phyloP scores from a whole-genome alignment of 1,140 invertebrate genomes.

The Harpegnathos saltator region DNA sequence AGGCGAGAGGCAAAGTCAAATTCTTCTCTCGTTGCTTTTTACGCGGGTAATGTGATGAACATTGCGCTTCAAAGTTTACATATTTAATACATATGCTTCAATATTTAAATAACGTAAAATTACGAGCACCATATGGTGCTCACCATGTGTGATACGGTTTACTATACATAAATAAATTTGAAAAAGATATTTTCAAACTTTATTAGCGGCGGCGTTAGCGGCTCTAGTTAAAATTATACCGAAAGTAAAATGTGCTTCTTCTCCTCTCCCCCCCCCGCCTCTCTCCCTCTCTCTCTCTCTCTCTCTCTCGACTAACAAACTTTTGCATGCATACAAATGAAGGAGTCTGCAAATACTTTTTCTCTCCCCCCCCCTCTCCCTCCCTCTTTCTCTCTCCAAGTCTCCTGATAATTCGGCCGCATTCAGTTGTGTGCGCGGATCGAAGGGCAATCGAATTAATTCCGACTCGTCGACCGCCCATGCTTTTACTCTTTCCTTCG shows the following conservation, averaged over 20 bases:
- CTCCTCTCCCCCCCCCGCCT: background rate
- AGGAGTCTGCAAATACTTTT: background rate
- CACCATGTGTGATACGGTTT: constrained; percentile 1
- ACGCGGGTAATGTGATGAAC: background rate
- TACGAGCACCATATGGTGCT: background rate
- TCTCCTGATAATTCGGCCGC: constrained; percentile 35
- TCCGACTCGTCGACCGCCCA: constrained; percentile 44
- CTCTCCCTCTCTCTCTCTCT: background rate
- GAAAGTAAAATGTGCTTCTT: constrained; percentile 7
- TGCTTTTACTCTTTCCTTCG: constrained; percentile 32
- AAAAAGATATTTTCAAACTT: constrained; percentile 26
- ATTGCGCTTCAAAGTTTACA: background rate
- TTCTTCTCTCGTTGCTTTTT: too few species aligned
- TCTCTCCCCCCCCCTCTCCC: background rate
- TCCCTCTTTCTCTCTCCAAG: background rate
- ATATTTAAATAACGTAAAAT: constrained; percentile 23
- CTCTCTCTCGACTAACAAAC: background rate
- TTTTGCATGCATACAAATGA: constrained; percentile 32
- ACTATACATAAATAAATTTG: constrained; percentile 32
- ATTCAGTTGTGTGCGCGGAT: constrained; percentile 58
- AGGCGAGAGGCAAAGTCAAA: too few species aligned
- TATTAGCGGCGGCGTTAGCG: background rate
- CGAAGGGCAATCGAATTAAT: constrained; percentile 66
- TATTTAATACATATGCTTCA: too few species aligned
- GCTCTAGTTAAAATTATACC: constrained; percentile 16